Evolutionary conservation across 2,888 invertebrate genomes (phyloP), one percentile per base, ranked within the genome.

Genomic region (Yponomeuta cagnagella): DNA sequence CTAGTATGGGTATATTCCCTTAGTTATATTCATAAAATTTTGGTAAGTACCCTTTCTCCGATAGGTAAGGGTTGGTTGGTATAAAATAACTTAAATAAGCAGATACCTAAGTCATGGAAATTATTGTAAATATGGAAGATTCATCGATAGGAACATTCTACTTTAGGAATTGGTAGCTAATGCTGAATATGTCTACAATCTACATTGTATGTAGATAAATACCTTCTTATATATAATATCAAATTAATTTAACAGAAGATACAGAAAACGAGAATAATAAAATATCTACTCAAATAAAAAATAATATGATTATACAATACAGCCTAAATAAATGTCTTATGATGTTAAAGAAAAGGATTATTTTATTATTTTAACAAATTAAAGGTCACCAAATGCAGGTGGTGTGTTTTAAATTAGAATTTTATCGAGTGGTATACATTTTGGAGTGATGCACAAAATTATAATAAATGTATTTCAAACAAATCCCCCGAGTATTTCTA

Each of bases 301-400:
- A 52, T 12, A 5, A 58, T 15, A 71, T 79, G 77, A 77, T 78
- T 79, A 77, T 81, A 80, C 85, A 82, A 77, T 81, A 80, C 85
- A 82, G 89, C 90, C 90, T 90, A 90, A 88, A 77, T 89, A 83
- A 88, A 89, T 89, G 89, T 90, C 90, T 90, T 90, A 91, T 90
- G 89, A 90, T 58, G 52, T 58, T 83, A 82, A 82, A 77, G 77
- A 78, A 43, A 43, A 43, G 6, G 8, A 43, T 43, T 15, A 80
- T 79, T 78, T 80, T 81, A 80, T 83, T 82, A 83, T 84, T 82
- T 82, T 83, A 80, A 33, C 33, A 63, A 43, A 37, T 70, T 15
- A 68, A 43, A n/a, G 23, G n/a, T 68, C 68, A 68, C 68, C 48
- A 68, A 12, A 48, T 68, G 23, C 23, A 58, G 52, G 52, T 12